A percentile compares a stretch with the other conserved stretches of the same genome.
Evolutionary conservation across 2,888 invertebrate genomes (phyloP).

Genomic region (Calliphora vomitoria): DNA sequence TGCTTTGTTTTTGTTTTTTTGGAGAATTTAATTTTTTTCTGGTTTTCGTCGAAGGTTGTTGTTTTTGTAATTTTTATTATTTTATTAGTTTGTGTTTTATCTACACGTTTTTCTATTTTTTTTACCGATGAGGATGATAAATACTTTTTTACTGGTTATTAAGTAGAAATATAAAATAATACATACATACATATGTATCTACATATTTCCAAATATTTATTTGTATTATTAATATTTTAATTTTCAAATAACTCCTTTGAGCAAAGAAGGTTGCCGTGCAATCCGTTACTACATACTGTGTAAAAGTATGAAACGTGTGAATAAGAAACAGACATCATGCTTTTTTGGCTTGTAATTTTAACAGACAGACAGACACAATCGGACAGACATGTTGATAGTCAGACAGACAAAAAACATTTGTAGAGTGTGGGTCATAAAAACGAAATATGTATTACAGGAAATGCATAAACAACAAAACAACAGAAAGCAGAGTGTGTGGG

Average conservation of each 20-base stretch:
- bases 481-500: conserved; percentile 35
- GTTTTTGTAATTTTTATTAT: conserved; percentile 13
- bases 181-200: neutral
- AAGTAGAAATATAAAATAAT: neutral
- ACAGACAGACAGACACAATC: neutral
- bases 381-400: conserved; percentile 12
- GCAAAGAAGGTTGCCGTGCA: neutral
- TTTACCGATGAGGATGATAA: neutral
- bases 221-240: conserved; percentile 1
- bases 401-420: conserved; percentile 11
- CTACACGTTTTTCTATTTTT: conserved; percentile 22
- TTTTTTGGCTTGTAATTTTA: neutral
- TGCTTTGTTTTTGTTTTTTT: neutral
- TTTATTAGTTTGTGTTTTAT: conserved; percentile 4
- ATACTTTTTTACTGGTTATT: neutral
- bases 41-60: conserved; percentile 2
- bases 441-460: conserved; percentile 46
- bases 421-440: conserved; percentile 38
- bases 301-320: neutral
- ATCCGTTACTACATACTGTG: neutral
- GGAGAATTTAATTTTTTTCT: neutral
- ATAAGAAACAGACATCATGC: neutral
- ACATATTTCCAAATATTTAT: neutral
- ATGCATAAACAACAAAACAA: conserved; percentile 42
- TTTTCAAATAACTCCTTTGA: neutral